Percentiles rank a stretch among this genome's conserved stretches.
Conservation (phyloP, 2,888 invertebrate species). For the Thera obeliscata region DNA sequence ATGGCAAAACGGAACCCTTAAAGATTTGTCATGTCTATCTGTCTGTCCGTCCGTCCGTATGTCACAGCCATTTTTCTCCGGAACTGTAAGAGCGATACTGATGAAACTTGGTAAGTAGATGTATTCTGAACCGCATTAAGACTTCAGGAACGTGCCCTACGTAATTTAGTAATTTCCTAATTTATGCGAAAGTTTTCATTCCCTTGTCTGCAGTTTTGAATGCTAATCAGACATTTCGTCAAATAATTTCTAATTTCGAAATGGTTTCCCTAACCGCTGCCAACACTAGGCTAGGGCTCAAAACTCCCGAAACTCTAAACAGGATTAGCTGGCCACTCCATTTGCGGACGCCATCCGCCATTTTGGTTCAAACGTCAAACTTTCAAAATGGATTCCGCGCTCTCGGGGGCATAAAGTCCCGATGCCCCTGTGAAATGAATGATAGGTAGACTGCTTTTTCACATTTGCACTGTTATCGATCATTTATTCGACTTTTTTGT, state of each 20-base stretch:
- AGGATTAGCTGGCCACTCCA: constrained; percentile 69
- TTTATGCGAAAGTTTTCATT: no score
- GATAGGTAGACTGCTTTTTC: background rate
- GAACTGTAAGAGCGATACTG: no score
- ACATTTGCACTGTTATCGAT: background rate
- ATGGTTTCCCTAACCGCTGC: background rate
- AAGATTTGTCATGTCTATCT: no score
- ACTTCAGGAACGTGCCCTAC: no score
- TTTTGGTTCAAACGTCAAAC: constrained; percentile 74
- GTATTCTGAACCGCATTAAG: no score
- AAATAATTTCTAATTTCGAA: background rate
- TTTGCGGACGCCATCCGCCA: constrained; percentile 73
- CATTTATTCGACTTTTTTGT: background rate
- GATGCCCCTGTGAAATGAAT: background rate
- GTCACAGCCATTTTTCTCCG: no score
- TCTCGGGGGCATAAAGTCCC: constrained; percentile 40
- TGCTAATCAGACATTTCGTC: background rate
- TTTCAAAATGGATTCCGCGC: constrained; percentile 75
- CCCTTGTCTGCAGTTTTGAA: no score
- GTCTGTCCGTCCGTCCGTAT: no score
- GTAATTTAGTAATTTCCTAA: no score
- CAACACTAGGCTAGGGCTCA: constrained; percentile 46
- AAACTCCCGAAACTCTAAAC: constrained; percentile 55
- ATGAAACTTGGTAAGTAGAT: no score
- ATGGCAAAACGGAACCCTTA: no score